Evolutionary conservation across 2,888 invertebrate species (phyloP).

Genomic region (Hipparchia semele): DNA sequence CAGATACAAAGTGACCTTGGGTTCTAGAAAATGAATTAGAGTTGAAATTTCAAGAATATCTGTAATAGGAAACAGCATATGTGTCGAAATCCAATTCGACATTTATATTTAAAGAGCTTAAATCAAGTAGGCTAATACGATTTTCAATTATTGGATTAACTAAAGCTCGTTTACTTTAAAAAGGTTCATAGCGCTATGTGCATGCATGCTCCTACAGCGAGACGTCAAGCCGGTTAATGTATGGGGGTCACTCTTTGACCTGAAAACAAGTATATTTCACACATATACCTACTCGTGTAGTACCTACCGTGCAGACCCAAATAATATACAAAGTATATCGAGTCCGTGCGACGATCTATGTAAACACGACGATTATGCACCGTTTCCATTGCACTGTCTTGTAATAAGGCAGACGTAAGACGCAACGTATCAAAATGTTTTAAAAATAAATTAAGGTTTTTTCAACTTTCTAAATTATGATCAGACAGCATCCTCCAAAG

Average conservation of each 20-base stretch:
- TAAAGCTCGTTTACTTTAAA: neutral
- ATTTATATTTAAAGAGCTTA: conserved; percentile 24
- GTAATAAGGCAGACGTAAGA: neutral
- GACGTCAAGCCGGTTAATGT: too few species aligned
- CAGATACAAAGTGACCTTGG: too few species aligned
- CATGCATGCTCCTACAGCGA: neutral
- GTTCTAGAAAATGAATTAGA: too few species aligned
- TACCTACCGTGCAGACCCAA: neutral
- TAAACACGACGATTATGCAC: neutral
- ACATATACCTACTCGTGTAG: too few species aligned
- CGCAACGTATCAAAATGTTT: too few species aligned
- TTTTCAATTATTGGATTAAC: conserved; percentile 20
- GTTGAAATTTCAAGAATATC: too few species aligned
- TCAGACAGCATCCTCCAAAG: too few species aligned
- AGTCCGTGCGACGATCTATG: neutral
- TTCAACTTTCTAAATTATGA: too few species aligned
- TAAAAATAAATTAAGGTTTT: too few species aligned
- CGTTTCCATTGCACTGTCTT: conserved; percentile 9
- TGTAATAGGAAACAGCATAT: neutral
- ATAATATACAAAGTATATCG: neutral
- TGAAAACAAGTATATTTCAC: too few species aligned
- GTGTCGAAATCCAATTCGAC: conserved; percentile 15
- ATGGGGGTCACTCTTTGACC: too few species aligned
- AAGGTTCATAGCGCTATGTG: neutral
- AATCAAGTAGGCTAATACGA: conserved; percentile 22